These are phyloP conservation scores for Thelohanellus kitauei DNA, from an alignment of 30 jellyfish, hydroid and myxozoan genomes.

Conservation along the genomic window DNA sequence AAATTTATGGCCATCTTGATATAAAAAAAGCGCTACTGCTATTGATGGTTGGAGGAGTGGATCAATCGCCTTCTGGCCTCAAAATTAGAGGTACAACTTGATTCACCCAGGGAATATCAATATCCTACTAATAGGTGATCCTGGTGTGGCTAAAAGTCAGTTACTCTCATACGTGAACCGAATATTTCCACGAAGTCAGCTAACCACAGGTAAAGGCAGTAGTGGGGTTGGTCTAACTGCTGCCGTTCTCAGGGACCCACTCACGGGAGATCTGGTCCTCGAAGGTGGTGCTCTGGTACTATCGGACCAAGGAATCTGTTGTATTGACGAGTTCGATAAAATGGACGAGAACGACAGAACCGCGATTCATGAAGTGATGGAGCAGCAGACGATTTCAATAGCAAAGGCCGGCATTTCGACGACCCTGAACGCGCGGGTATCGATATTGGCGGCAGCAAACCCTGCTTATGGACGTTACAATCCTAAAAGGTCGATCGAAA, in stretches of 20 bases:
- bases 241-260: constrained; percentile 77
- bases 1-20: constrained; percentile 85
- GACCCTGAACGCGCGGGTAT: constrained; percentile 85
- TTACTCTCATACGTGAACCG: constrained; percentile 76
- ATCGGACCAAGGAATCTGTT: constrained; percentile 91
- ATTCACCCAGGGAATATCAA: constrained; percentile 33
- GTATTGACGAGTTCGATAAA: constrained; percentile 86
- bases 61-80: constrained; percentile 62
- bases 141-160: constrained; percentile 96
- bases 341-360: constrained; percentile 90
- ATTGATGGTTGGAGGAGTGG: constrained; percentile 89
- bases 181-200: constrained; percentile 79
- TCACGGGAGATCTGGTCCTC: constrained; percentile 71
- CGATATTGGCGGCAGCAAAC: constrained; percentile 95
- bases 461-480: constrained; percentile 95
- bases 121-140: constrained; percentile 86
- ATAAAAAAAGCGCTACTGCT: constrained; percentile 62
- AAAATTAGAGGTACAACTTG: constrained; percentile 39
- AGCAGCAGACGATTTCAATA: constrained; percentile 78
- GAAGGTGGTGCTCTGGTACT: constrained; percentile 96
- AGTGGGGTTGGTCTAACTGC: constrained; percentile 99
- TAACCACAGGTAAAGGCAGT: constrained; percentile 88
- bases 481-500: constrained; percentile 79
- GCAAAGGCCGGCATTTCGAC: constrained; percentile 99
- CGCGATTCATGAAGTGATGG: constrained; percentile 97